Percentiles rank a stretch among this genome's conserved stretches.
These are phyloP conservation scores for Sigmodon hispidus DNA, from an alignment of 2,113 vertebrate genomes.

Conservation along the genomic window DNA sequence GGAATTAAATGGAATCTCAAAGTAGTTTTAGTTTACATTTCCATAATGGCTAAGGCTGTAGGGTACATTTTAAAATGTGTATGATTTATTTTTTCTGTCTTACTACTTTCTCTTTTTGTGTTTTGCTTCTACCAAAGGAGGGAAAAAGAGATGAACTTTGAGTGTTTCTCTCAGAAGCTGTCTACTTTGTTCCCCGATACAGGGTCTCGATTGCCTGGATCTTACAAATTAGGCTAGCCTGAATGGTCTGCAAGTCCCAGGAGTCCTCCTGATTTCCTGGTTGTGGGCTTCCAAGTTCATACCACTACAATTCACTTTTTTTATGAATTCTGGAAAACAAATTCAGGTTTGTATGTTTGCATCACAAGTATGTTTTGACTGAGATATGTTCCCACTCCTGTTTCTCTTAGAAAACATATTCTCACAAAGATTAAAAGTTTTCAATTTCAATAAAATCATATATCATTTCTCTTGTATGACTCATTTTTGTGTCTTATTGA, in stretches of 20 bases:
- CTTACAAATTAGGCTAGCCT: neutral
- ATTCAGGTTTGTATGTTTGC: neutral
- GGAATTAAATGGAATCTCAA: neutral
- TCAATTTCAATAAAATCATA: neutral
- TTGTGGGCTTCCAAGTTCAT: neutral
- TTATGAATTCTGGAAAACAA: neutral
- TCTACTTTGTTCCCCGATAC: neutral
- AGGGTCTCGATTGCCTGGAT: neutral
- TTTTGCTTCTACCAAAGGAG: neutral
- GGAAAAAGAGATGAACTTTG: neutral
- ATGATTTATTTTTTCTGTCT: neutral
- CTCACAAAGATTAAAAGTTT: neutral
- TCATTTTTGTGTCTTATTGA: neutral
- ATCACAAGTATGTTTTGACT: neutral
- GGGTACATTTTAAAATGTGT: neutral
- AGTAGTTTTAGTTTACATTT: neutral
- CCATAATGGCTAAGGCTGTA: neutral
- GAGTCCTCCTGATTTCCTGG: neutral
- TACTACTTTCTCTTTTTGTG: neutral
- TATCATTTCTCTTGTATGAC: neutral
- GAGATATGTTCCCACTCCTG: neutral
- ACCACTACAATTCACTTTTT: neutral
- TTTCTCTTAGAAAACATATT: neutral
- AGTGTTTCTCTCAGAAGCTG: neutral
- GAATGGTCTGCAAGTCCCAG: neutral